Conservation (phyloP, 2,797 vertebrate species). For the Arrhamphus sclerolepis region DNA sequence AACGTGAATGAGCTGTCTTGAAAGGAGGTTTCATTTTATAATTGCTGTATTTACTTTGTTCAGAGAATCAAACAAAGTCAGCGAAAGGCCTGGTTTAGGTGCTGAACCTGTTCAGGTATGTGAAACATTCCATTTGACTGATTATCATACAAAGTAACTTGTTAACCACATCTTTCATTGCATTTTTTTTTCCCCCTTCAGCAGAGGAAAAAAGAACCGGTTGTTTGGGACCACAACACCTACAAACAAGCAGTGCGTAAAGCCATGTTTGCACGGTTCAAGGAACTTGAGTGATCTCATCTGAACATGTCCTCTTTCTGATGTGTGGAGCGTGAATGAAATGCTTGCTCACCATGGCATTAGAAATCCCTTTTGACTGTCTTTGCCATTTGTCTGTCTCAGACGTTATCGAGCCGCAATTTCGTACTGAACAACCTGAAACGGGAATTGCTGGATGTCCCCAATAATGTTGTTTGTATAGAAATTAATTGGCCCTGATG, state of each 20-base stretch:
- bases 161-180: not conserved
- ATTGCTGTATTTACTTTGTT: not conserved
- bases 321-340: conserved; percentile 28
- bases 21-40: not conserved
- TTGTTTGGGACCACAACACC: conserved; percentile 86
- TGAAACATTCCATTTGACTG: not conserved
- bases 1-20: not conserved
- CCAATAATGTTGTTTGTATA: conserved; percentile 41
- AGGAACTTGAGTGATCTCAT: conserved; percentile 89
- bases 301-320: conserved; percentile 35
- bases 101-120: conserved; percentile 75
- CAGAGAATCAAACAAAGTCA: conserved; percentile 76
- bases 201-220: conserved; percentile 83
- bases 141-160: not conserved
- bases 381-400: conserved; percentile 23
- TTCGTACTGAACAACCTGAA: conserved; percentile 6
- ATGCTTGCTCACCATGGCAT: conserved; percentile 14
- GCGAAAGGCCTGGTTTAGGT: conserved; percentile 82
- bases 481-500: conserved; percentile 27
- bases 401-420: conserved; percentile 15
- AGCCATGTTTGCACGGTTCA: conserved; percentile 97
- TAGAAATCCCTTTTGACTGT: conserved; percentile 20
- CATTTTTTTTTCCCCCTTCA: not conserved
- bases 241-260: conserved; percentile 95
- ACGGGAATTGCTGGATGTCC: not conserved